phyloP scores from a whole-genome alignment of 2,113 vertebrate species.

The Pseudonaja textilis region DNA sequence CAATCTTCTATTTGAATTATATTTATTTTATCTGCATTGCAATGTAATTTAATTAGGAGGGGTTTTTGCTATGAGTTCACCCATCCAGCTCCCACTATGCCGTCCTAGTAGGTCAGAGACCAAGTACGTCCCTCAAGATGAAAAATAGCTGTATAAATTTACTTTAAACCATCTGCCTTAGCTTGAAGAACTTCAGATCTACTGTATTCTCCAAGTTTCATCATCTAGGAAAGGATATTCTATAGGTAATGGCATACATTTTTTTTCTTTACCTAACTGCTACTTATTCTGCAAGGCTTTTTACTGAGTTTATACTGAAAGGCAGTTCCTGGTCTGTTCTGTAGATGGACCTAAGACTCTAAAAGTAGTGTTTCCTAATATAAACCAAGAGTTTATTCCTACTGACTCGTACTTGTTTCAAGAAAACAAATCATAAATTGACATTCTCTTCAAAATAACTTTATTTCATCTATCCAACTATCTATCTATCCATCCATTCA shows the following conservation, averaged over 20 bases:
- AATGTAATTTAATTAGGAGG: background rate
- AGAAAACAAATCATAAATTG: no score
- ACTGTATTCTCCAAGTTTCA: background rate
- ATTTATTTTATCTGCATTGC: background rate
- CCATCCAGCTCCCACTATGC: background rate
- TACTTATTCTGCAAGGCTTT: background rate
- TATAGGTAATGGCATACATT: background rate
- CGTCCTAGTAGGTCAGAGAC: background rate
- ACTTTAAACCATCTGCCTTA: background rate
- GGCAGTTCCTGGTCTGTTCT: background rate
- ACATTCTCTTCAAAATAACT: no score
- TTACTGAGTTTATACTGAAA: background rate
- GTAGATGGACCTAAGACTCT: background rate
- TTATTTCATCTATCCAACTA: no score
- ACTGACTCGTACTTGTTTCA: no score
- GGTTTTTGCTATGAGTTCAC: background rate
- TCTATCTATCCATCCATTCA: no score
- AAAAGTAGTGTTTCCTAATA: background rate
- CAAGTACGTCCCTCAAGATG: background rate
- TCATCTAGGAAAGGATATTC: background rate
- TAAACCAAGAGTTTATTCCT: background rate
- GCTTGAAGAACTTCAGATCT: background rate
- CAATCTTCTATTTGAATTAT: background rate
- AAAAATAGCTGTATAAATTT: background rate
- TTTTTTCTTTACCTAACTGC: background rate